Conservation (phyloP, 1,140 invertebrate species). For the Bilobella aurantiaca region DNA sequence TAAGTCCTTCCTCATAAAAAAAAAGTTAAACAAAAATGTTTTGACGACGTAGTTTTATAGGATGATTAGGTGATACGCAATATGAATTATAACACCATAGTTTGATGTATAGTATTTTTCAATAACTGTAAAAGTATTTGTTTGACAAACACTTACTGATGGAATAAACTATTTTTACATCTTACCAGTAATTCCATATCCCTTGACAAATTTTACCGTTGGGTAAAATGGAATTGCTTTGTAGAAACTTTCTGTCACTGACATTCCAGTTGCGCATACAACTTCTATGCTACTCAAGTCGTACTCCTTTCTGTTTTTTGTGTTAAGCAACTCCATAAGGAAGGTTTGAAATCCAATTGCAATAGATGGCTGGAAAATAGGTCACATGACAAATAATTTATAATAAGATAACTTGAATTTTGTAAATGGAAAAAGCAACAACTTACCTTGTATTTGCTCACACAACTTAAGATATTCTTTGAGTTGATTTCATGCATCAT, state of each 20-base stretch:
- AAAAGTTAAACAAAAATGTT: too few relatives aligned
- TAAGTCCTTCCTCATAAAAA: too few relatives aligned
- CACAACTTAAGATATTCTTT: constrained; percentile 33
- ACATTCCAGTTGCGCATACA: constrained; percentile 27
- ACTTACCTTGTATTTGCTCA: constrained; percentile 31
- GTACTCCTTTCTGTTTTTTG: constrained; percentile 27
- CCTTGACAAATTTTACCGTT: constrained; percentile 29
- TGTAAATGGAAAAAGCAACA: too few relatives aligned
- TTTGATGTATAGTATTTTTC: too few relatives aligned
- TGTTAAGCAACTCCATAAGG: constrained; percentile 14
- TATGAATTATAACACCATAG: too few relatives aligned
- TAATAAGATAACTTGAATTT: too few relatives aligned
- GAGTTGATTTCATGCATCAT: constrained; percentile 33
- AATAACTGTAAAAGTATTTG: too few relatives aligned
- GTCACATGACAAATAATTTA: too few relatives aligned
- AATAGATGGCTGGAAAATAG: constrained; percentile 24
- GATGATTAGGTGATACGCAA: too few relatives aligned
- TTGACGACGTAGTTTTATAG: too few relatives aligned
- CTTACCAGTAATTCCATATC: constrained; percentile 33
- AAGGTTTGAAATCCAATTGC: constrained; percentile 32
- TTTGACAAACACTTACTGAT: too few relatives aligned
- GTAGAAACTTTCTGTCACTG: constrained; percentile 26
- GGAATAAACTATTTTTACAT: too few relatives aligned
- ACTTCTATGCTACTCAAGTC: constrained; percentile 21
- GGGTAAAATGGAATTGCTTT: constrained; percentile 24